Percentiles rank a stretch among this genome's conserved stretches.
Evolutionary conservation across 2,113 vertebrate genomes (phyloP).

Genomic region (Dromaius novaehollandiae): DNA sequence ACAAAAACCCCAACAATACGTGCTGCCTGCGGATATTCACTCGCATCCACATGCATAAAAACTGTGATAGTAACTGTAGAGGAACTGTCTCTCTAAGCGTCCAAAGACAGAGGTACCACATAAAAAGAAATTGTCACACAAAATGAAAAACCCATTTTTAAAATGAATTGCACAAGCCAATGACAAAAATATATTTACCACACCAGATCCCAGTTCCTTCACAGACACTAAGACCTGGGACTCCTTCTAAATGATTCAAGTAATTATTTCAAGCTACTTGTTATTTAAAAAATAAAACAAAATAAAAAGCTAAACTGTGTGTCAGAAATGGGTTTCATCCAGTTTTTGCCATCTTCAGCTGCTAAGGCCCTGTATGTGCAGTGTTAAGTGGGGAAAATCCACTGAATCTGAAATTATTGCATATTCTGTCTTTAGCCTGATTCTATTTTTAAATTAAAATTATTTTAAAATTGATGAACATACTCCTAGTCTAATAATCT

Average conservation of each 20-base stretch:
- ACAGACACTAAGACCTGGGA: not conserved
- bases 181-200: not conserved
- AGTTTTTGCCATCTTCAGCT: slow-evolving; percentile 28
- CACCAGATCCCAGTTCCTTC: not conserved
- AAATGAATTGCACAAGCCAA: not conserved
- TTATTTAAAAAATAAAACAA: not conserved
- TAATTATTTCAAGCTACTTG: not conserved
- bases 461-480: not conserved
- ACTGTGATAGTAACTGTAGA: slow-evolving; percentile 14
- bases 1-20: not conserved
- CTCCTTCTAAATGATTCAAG: not conserved
- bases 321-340: slow-evolving; percentile 15
- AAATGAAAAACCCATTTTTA: not conserved
- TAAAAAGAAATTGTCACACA: not conserved
- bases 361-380: not conserved
- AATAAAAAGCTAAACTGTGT: not conserved
- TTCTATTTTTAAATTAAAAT: slow-evolving; percentile 39
- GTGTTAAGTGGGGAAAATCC: not conserved
- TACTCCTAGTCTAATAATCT: not conserved
- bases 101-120: slow-evolving; percentile 22
- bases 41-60: slow-evolving; percentile 1
- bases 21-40: slow-evolving; percentile 11
- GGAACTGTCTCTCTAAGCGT: not conserved
- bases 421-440: slow-evolving; percentile 8
- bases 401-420: slow-evolving; percentile 47